Conservation (phyloP, 2,888 invertebrate species). For the Molanna angustata region DNA sequence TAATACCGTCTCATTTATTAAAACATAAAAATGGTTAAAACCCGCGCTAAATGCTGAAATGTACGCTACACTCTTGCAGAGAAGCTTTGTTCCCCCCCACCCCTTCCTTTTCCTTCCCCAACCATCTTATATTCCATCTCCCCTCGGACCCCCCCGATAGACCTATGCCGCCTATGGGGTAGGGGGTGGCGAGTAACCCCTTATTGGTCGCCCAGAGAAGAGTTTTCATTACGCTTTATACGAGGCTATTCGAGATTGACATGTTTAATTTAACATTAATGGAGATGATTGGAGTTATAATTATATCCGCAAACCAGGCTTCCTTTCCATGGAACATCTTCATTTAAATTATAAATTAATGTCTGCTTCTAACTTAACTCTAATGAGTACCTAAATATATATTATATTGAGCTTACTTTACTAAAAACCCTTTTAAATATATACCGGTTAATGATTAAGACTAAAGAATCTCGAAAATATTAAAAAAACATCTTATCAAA, state of each 20-base stretch:
- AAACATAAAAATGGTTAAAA: conserved; percentile 34
- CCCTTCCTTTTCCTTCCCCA: conserved; percentile 8
- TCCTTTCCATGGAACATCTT: neutral
- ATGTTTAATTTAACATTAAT: conserved; percentile 12
- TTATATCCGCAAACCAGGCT: neutral
- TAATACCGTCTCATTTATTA: conserved; percentile 33
- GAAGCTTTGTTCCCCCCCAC: conserved; percentile 9
- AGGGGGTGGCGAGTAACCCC: conserved; percentile 7
- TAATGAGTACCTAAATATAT: too few relatives aligned
- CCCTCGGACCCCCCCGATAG: conserved; percentile 2
- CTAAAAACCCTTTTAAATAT: too few relatives aligned
- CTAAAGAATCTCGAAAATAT: too few relatives aligned
- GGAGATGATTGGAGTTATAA: neutral
- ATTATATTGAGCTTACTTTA: too few relatives aligned
- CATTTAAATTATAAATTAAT: neutral
- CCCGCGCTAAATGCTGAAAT: conserved; percentile 31
- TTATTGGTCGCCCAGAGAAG: conserved; percentile 5
- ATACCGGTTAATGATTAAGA: too few relatives aligned
- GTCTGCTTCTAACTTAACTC: neutral
- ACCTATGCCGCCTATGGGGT: too few relatives aligned
- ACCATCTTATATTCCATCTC: conserved; percentile 4
- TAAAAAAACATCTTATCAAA: too few relatives aligned
- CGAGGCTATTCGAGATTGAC: conserved; percentile 18
- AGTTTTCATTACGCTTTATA: conserved; percentile 29
- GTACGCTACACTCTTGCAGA: conserved; percentile 23